These are phyloP conservation scores for Porphyrio hochstetteri DNA, from an alignment of 2,113 vertebrate genomes.

Conservation along the genomic window DNA sequence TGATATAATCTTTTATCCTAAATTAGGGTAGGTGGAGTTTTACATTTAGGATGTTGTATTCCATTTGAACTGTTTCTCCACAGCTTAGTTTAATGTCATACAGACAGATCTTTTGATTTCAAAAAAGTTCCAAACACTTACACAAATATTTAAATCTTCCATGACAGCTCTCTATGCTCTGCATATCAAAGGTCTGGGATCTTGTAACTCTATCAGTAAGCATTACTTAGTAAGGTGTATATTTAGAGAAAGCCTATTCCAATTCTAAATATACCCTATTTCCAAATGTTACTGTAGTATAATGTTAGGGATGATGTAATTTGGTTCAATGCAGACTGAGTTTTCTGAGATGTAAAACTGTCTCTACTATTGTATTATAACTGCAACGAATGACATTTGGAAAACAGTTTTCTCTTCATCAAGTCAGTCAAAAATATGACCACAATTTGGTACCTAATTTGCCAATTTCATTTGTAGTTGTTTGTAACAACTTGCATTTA, in stretches of 20 bases:
- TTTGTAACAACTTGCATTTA: neutral
- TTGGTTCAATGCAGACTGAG: neutral
- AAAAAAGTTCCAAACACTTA: neutral
- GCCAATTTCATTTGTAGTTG: neutral
- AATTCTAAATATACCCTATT: neutral
- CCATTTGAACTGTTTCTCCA: neutral
- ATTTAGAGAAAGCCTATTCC: slow-evolving; percentile 6
- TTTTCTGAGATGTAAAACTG: neutral
- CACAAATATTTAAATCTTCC: neutral
- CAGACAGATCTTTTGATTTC: neutral
- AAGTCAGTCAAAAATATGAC: neutral
- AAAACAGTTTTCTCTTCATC: neutral
- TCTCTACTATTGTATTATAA: neutral
- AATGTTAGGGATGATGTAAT: neutral
- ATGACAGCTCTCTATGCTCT: neutral
- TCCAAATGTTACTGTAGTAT: neutral
- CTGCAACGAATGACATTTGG: neutral
- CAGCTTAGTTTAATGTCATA: neutral
- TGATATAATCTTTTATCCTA: neutral
- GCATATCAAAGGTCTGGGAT: neutral
- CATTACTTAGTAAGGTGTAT: neutral
- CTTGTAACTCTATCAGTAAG: neutral
- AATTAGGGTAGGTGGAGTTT: neutral
- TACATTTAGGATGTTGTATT: neutral
- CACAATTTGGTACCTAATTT: neutral